A percentile compares a stretch with the other conserved stretches of the same genome.
phyloP scores from a whole-genome alignment of 2,888 invertebrate species.

The Yponomeuta malinellus region DNA sequence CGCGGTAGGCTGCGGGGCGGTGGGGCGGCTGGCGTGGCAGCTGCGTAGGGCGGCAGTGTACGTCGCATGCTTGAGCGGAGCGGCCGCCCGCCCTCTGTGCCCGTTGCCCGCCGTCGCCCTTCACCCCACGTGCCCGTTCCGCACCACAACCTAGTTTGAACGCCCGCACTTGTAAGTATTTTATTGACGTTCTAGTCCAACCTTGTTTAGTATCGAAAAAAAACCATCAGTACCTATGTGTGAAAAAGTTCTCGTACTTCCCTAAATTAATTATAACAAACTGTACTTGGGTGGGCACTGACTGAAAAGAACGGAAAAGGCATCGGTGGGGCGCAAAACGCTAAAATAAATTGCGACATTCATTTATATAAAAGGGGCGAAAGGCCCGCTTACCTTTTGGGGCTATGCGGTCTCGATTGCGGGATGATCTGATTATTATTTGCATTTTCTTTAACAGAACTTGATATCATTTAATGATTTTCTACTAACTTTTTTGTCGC shows the following conservation, averaged over 20 bases:
- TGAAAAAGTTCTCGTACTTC: neutral
- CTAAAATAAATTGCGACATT: slow-evolving; percentile 22
- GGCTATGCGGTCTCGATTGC: neutral
- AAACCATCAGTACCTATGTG: too few species aligned
- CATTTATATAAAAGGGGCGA: slow-evolving; percentile 8
- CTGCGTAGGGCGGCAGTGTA: neutral
- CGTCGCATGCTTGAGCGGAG: neutral
- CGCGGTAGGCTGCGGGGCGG: neutral
- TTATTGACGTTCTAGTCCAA: neutral
- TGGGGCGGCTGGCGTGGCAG: neutral
- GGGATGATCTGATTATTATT: too few species aligned
- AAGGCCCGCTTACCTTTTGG: slow-evolving; percentile 8
- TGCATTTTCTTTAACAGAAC: too few species aligned
- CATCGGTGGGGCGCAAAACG: slow-evolving; percentile 17
- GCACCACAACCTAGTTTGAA: neutral
- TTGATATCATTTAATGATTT: too few species aligned
- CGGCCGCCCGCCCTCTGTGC: neutral
- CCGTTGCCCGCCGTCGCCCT: neutral
- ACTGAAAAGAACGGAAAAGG: slow-evolving; percentile 9
- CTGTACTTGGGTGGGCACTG: neutral
- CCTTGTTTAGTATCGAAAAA: neutral
- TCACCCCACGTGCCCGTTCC: neutral
- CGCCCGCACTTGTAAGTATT: neutral
- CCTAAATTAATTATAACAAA: slow-evolving; percentile 5
- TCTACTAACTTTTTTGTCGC: too few species aligned